Evolutionary conservation across 23 tunicate species (phyloP), one percentile per base, ranked within the genome.

Genomic region (Botrylloides violaceus): DNA sequence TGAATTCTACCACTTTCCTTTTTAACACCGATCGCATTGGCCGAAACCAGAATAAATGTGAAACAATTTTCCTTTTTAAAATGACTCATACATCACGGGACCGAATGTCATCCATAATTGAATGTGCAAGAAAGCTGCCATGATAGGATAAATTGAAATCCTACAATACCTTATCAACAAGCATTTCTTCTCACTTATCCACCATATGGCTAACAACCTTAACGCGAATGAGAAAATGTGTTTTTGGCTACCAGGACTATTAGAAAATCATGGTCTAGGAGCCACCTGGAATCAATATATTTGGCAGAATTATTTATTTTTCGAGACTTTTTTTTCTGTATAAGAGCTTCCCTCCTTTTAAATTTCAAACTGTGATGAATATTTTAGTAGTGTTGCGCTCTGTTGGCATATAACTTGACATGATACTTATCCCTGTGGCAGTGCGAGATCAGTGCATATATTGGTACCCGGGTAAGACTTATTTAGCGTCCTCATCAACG

Each of bases 341-440:
- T 31, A 63, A 63, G 70, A 63, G 36, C 36, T 15, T 63, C 29
- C 29, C 70, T 9, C 36, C 32, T 63, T 33, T 63, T 63, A 33
- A 7, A 4, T 43, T 63, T 63, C 36, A 29, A 63, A 33, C 70
- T 34, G 7, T 63, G 70, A 63, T 63, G 70, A 63, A 63, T 63
- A 63, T 63, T 63, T 63, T 28, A 63, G 70, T 63, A 63, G 70
- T 9, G 35, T 27, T 15, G 70, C 4, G 35, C 33, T n/a, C n/a
- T n/a, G n/a, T n/a, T n/a, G n/a, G 7, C 36, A 15, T 63, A 63
- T 63, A 63, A 23, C 34, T 31, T 63, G 70, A 43, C 53, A 15
- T 15, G 53, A 43, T 43, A 43, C 15, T 15, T 43, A n/a, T n/a
- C n/a, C 53, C 15, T 9, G 53, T 15, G 53, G 9, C 53, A 43